Evolutionary conservation across 2,113 vertebrate species (phyloP).

Genomic region (Cyanocitta stelleri): DNA sequence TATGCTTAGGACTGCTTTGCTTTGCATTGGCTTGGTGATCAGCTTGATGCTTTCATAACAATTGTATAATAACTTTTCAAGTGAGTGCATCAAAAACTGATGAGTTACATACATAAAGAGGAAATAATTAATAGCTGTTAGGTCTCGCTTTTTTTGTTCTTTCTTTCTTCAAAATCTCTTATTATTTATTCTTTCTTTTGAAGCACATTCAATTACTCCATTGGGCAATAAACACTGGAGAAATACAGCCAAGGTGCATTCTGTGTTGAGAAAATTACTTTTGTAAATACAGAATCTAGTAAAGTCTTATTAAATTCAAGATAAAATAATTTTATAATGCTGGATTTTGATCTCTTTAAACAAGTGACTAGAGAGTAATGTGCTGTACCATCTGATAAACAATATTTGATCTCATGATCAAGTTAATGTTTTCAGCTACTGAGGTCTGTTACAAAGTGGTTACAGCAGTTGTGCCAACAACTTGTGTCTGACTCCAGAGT

Average conservation of each 20-base stretch:
- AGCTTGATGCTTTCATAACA: not conserved
- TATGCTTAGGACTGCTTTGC: not conserved
- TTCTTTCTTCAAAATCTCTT: not conserved
- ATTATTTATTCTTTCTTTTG: not conserved
- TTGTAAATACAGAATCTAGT: not conserved
- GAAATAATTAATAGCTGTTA: not conserved
- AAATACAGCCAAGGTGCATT: not conserved
- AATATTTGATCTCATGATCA: not conserved
- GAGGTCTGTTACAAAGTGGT: not conserved
- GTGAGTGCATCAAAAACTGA: not conserved
- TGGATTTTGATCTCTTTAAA: not conserved
- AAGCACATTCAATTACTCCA: not conserved
- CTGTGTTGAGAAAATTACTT: not conserved
- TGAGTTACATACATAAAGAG: not conserved
- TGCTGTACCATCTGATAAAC: not conserved
- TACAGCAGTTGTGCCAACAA: not conserved
- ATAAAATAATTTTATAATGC: not conserved
- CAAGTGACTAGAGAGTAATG: not conserved
- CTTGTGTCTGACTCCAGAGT: not conserved
- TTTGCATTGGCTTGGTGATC: not conserved
- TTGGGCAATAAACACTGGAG: not conserved
- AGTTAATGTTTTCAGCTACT: not conserved
- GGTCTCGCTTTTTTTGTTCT: not conserved
- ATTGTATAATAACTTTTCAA: not conserved
- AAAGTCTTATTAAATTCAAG: not conserved